phyloP scores from a whole-genome alignment of 2,797 vertebrate genomes.

The Chromobotia macracanthus region DNA sequence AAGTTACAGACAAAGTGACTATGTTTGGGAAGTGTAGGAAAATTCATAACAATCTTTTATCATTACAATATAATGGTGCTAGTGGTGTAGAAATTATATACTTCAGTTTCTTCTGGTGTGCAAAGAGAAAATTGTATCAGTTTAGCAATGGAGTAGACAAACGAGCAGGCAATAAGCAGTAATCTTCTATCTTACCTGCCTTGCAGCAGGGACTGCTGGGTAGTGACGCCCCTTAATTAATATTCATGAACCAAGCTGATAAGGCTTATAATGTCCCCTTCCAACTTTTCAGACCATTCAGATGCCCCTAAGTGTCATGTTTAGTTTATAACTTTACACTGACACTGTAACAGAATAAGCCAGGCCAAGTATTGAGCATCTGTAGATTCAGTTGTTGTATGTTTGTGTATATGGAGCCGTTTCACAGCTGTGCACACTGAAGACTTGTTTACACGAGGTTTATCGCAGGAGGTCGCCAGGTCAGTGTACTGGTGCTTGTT shows the following conservation, averaged over 20 bases:
- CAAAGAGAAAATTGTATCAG: not conserved
- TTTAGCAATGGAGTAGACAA: not conserved
- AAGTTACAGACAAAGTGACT: not conserved
- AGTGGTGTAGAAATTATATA: not conserved
- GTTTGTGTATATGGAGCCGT: not conserved
- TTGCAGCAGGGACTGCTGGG: not conserved
- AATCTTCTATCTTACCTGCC: not conserved
- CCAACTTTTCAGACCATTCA: not conserved
- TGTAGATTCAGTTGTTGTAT: not conserved
- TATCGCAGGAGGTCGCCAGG: not conserved
- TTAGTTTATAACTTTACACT: not conserved
- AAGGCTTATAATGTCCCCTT: not conserved
- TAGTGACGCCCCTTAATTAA: too few relatives aligned
- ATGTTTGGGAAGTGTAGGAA: not conserved
- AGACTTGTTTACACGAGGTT: not conserved
- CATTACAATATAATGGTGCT: not conserved
- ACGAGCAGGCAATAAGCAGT: not conserved
- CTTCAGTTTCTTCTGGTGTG: not conserved
- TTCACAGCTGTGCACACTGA: constrained; percentile 18
- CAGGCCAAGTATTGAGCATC: not conserved
- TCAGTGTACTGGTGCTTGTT: not conserved
- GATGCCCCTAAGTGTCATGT: not conserved
- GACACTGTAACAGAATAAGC: not conserved
- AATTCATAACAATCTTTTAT: not conserved
- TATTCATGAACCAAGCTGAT: not conserved